A percentile compares a stretch with the other conserved stretches of the same genome.
Conservation (phyloP, 2,113 vertebrate genomes). For the Arizona elegans region DNA sequence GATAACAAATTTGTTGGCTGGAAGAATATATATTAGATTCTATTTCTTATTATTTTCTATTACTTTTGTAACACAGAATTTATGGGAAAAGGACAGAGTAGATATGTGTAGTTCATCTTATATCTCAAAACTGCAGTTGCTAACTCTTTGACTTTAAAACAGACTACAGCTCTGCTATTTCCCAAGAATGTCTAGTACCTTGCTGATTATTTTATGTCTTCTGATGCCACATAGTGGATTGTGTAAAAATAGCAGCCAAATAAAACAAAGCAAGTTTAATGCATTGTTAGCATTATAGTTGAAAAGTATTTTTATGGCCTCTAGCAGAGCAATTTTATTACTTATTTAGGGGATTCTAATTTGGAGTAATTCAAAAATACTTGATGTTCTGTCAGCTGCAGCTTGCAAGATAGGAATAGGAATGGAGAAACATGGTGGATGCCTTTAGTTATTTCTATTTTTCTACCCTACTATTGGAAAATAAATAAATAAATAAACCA, state of each 20-base stretch:
- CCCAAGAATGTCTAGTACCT: conserved; percentile 6
- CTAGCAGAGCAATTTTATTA: not conserved
- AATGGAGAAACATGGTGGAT: not conserved
- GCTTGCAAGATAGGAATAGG: not conserved
- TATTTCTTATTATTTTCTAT: not conserved
- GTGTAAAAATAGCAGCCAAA: conserved; percentile 12
- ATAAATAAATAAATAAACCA: not conserved
- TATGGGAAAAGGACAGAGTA: not conserved
- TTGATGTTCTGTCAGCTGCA: not conserved
- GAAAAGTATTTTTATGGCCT: not conserved
- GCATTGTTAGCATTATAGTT: not conserved
- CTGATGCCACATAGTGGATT: conserved; percentile 58
- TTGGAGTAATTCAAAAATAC: not conserved
- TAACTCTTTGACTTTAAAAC: conserved; percentile 26
- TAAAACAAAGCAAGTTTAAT: not conserved
- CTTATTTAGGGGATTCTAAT: not conserved
- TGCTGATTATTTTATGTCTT: conserved; percentile 16
- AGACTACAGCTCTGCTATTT: not conserved
- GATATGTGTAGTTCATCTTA: not conserved
- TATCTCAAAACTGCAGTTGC: conserved; percentile 1
- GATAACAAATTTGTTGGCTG: not conserved
- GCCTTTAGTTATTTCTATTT: not conserved
- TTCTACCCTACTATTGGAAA: not conserved
- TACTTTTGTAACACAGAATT: conserved; percentile 2
- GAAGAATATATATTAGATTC: not conserved